phyloP scores from a whole-genome alignment of 2,888 invertebrate species.

The Dermolepida albohirtum region DNA sequence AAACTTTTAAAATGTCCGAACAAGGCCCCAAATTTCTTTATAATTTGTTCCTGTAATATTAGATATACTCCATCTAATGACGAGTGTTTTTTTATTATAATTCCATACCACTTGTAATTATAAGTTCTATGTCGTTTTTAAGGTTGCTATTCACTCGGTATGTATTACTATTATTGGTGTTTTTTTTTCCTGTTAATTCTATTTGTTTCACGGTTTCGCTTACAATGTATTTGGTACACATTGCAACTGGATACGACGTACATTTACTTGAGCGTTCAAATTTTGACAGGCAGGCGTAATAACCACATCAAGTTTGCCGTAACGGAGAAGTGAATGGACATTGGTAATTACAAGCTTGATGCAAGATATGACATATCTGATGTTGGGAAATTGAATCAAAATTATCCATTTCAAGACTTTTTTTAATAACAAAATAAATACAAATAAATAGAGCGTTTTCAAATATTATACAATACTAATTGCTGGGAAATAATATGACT shows the following conservation, averaged over 20 bases:
- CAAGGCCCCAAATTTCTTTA: constrained; percentile 62
- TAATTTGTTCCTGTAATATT: constrained; percentile 57
- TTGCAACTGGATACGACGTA: constrained; percentile 13
- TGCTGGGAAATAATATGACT: too few species aligned
- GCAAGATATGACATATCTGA: constrained; percentile 9
- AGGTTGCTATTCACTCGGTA: constrained; percentile 24
- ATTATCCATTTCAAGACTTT: not conserved
- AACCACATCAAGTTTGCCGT: constrained; percentile 19
- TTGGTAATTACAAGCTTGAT: constrained; percentile 11
- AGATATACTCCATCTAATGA: constrained; percentile 38
- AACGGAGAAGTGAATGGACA: constrained; percentile 16
- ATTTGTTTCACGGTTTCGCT: constrained; percentile 9
- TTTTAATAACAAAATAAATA: too few species aligned
- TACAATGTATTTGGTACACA: not conserved
- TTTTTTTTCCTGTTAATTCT: constrained; percentile 21
- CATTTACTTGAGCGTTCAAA: constrained; percentile 18
- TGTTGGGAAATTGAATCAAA: constrained; percentile 19
- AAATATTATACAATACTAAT: too few species aligned
- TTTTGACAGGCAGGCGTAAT: constrained; percentile 24
- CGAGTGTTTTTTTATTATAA: constrained; percentile 29
- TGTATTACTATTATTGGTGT: constrained; percentile 3
- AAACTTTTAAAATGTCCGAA: constrained; percentile 57
- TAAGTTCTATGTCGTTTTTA: constrained; percentile 28
- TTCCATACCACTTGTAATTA: constrained; percentile 29
- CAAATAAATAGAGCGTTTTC: too few species aligned